A percentile compares a stretch with the other conserved stretches of the same genome.
Evolutionary conservation across 1,140 invertebrate genomes (phyloP).

Genomic region (Lucilia sericata): DNA sequence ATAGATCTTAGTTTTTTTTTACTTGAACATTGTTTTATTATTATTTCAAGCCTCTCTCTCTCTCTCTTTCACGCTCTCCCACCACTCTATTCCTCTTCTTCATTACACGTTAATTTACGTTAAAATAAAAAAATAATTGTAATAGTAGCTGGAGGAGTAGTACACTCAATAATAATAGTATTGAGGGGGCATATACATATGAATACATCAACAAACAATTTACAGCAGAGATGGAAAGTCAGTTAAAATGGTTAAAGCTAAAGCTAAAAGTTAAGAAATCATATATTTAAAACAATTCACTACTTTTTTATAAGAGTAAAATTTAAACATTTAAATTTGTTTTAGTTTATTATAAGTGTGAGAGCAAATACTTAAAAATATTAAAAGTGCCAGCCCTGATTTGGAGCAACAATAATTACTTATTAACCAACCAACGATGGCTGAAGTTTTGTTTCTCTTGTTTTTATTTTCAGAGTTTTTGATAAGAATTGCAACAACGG

Average conservation of each 20-base stretch:
- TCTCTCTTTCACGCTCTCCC: neutral
- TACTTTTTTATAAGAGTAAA: too few species aligned
- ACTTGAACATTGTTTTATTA: neutral
- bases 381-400: neutral
- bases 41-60: neutral
- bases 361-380: too few species aligned
- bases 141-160: neutral
- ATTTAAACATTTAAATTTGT: too few species aligned
- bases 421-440: neutral
- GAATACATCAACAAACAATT: too few species aligned
- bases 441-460: neutral
- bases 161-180: neutral
- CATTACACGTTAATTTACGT: neutral
- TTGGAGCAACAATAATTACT: neutral
- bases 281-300: too few species aligned
- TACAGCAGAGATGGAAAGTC: neutral
- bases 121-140: conserved; percentile 6
- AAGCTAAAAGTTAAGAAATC: too few species aligned
- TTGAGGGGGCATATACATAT: neutral
- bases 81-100: neutral
- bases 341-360: too few species aligned
- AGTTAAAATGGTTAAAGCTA: too few species aligned
- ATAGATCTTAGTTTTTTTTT: conserved; percentile 1
- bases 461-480: neutral
- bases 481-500: conserved; percentile 13